A percentile compares a stretch with the other conserved stretches of the same genome.
These are phyloP conservation scores for Hoplodrina ambigua DNA, from an alignment of 2,888 invertebrate species.

Conservation along the genomic window DNA sequence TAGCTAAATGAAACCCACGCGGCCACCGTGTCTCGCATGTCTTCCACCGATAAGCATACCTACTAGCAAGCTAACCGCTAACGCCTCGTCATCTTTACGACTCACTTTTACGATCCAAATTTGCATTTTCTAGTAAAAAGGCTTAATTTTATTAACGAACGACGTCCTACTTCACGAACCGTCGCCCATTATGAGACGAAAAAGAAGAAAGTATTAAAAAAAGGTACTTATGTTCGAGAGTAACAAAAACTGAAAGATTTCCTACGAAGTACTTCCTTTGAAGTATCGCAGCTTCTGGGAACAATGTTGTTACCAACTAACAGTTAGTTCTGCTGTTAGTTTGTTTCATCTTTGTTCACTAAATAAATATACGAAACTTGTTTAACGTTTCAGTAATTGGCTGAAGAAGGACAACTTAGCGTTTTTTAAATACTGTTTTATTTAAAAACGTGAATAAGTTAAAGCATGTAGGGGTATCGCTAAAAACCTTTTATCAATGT, in stretches of 20 bases:
- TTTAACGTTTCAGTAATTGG: conserved; percentile 20
- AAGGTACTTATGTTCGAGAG: conserved; percentile 23
- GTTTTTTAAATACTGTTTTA: too few species aligned
- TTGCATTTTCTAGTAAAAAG: conserved; percentile 48
- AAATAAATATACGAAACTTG: conserved; percentile 35
- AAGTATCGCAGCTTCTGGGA: conserved; percentile 26
- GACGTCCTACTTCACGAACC: conserved; percentile 15
- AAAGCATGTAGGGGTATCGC: too few species aligned
- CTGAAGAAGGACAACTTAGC: not conserved
- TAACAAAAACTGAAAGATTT: conserved; percentile 46
- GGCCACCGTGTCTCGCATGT: conserved; percentile 14
- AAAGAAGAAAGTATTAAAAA: conserved; percentile 27
- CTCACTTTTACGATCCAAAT: conserved; percentile 39
- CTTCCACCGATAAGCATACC: conserved; percentile 5
- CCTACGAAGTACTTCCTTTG: conserved; percentile 17
- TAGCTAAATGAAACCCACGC: not conserved
- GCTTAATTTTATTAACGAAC: conserved; percentile 46
- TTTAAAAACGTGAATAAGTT: too few species aligned
- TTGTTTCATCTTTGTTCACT: conserved; percentile 17
- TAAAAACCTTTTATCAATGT: not conserved
- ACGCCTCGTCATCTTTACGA: conserved; percentile 18
- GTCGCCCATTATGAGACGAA: conserved; percentile 16
- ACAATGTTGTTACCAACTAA: conserved; percentile 32
- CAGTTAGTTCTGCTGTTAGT: conserved; percentile 31
- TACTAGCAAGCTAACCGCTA: conserved; percentile 10